Conservation (phyloP, 2,888 invertebrate genomes). For the Drosophila prolongata region DNA sequence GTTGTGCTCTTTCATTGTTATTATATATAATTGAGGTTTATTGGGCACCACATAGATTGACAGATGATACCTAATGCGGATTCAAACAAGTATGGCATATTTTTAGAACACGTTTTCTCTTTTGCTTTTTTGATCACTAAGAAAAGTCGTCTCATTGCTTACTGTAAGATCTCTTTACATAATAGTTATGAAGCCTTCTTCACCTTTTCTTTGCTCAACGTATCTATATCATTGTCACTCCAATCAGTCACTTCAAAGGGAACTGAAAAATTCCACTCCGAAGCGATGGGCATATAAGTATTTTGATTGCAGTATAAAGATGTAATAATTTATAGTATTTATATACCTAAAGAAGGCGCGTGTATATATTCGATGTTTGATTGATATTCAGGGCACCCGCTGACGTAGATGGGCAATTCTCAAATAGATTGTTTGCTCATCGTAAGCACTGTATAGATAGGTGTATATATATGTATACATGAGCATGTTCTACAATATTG, state of each 20-base stretch:
- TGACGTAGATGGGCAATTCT: constrained; percentile 46
- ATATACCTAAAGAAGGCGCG: constrained; percentile 1
- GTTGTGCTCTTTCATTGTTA: constrained; percentile 1
- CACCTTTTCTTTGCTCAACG: background rate
- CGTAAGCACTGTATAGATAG: background rate
- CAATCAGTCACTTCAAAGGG: constrained; percentile 1
- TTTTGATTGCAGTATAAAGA: constrained; percentile 21
- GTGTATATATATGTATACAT: background rate
- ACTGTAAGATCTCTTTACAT: background rate
- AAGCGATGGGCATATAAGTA: background rate
- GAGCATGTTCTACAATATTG: constrained; percentile 19
- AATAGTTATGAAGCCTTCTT: background rate
- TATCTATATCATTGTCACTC: constrained; percentile 1
- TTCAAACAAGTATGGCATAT: constrained; percentile 14
- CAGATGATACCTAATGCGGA: constrained; percentile 1
- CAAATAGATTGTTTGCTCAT: constrained; percentile 37
- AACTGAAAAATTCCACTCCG: constrained; percentile 27
- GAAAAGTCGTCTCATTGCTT: too few species aligned
- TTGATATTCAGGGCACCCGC: constrained; percentile 46
- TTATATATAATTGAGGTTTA: constrained; percentile 22
- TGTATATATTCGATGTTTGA: constrained; percentile 28
- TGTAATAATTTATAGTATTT: constrained; percentile 29
- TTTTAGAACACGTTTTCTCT: background rate
- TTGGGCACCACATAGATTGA: background rate
- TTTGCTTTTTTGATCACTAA: background rate